Base-by-base conservation (phyloP, 1,140 invertebrate species). In the Philotrypesis tridentata region DNA sequence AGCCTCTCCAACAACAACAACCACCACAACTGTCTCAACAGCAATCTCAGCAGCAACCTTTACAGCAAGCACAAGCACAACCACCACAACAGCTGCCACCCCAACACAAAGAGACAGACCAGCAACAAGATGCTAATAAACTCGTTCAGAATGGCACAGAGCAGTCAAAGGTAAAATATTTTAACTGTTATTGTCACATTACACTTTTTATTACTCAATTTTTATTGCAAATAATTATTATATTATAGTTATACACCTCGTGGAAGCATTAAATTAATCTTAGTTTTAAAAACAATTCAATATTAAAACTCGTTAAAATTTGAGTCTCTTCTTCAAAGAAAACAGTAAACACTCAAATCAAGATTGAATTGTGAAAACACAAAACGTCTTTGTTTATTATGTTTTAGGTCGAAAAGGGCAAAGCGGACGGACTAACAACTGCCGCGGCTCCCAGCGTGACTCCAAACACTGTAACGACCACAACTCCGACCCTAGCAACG, bases 131-230 rank as follows among this genome's bases (percentile, higher is more conserved):
- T 73, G 4, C 63, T 31, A 76, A 3, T 31, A 83, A 83, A 25
- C 68, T 83, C 31, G 73, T 80, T 12, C 82, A 75, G 43, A 83
- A 83, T 83, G 82, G 82, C 37, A 83, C 61, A 8, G 82, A 83
- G 37, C 71, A 33, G 29, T 12, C 73, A 37, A 83, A 83, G 67
- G 82, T 78, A 48, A 61, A 23, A 25, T 2, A 61, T 29, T 11
- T 43, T 2, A 43, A 14, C 2, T 7, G 11, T 43, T n/a, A 43
- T 14, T 11, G 1, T 2, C 5, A 7, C 12, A 43, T 43, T 43
- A 7, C 40, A 43, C 12, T 12, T 43, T 43, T 11, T 11, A 43
- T 17, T 12, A 48, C 14, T 48, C 12, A 48, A 37, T 5, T 37
- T 37, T 48, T 2, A 48, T 21, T 55, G 4, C n/a, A n/a, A n/a